Conservation (phyloP, 2,888 invertebrate genomes). For the Amorpha juglandis region DNA sequence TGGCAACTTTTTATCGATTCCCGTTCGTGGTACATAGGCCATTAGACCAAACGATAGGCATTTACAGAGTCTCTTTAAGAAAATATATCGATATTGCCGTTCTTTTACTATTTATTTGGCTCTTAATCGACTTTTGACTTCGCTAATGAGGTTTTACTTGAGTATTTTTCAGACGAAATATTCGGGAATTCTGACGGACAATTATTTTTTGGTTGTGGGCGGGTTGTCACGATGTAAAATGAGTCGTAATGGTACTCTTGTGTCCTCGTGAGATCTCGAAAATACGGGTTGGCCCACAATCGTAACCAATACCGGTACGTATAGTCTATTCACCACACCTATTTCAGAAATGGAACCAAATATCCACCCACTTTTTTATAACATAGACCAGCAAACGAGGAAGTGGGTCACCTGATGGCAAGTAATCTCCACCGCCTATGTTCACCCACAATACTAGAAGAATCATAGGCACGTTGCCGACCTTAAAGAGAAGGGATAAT, state of each 20-base stretch:
- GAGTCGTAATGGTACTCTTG: not conserved
- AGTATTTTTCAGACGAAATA: not conserved
- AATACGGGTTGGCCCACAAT: too few relatives aligned
- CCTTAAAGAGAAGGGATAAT: too few relatives aligned
- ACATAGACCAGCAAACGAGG: too few relatives aligned
- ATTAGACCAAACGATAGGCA: constrained; percentile 26
- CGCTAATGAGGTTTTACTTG: constrained; percentile 14
- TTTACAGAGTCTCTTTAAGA: constrained; percentile 18
- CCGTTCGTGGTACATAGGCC: constrained; percentile 14
- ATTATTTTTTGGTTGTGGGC: not conserved
- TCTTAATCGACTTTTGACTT: constrained; percentile 22
- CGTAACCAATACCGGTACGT: too few relatives aligned
- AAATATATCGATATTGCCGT: constrained; percentile 18
- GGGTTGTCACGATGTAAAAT: not conserved
- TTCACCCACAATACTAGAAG: too few relatives aligned
- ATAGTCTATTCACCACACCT: too few relatives aligned
- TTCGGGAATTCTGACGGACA: not conserved
- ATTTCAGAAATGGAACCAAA: too few relatives aligned
- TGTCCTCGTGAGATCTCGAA: too few relatives aligned
- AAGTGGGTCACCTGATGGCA: too few relatives aligned
- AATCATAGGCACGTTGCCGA: too few relatives aligned
- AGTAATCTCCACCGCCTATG: too few relatives aligned
- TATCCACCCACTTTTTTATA: too few relatives aligned
- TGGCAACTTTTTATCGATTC: constrained; percentile 23
- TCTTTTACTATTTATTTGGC: constrained; percentile 10